These are phyloP conservation scores for Heliconius eleuchia DNA, from an alignment of 1,140 invertebrate species.

Conservation along the genomic window DNA sequence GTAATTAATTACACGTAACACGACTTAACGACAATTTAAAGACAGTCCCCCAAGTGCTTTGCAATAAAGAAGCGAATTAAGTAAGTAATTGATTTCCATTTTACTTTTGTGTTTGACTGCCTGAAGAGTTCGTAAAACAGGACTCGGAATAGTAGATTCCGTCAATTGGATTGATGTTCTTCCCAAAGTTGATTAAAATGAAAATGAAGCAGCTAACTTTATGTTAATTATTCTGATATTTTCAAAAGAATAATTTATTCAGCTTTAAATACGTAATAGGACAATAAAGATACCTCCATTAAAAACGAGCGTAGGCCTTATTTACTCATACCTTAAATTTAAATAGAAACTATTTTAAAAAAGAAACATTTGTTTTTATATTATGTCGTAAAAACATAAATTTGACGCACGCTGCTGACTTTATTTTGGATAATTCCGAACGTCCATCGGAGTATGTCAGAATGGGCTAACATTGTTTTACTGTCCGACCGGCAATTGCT, in stretches of 20 bases:
- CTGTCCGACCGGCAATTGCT: slow-evolving; percentile 53
- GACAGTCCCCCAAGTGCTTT: slow-evolving; percentile 54
- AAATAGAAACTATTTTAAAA: slow-evolving; percentile 5
- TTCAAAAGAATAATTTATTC: slow-evolving; percentile 30
- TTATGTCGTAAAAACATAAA: slow-evolving; percentile 37
- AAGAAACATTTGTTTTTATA: slow-evolving; percentile 33
- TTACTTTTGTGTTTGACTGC: slow-evolving; percentile 50
- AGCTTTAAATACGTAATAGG: slow-evolving; percentile 10
- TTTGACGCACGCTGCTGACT: slow-evolving; percentile 27
- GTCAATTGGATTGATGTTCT: slow-evolving; percentile 39
- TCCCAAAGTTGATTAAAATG: slow-evolving; percentile 37
- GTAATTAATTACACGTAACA: slow-evolving; percentile 72
- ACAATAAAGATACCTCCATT: slow-evolving; percentile 12
- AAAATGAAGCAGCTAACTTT: slow-evolving; percentile 35
- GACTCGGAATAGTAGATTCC: slow-evolving; percentile 35
- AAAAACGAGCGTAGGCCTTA: background rate
- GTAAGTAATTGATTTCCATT: slow-evolving; percentile 50
- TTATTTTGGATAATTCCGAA: slow-evolving; percentile 40
- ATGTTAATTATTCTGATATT: slow-evolving; percentile 35
- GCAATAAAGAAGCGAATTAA: slow-evolving; percentile 53
- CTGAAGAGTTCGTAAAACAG: slow-evolving; percentile 38
- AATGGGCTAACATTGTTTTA: slow-evolving; percentile 34
- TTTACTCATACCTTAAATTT: background rate
- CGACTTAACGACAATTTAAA: slow-evolving; percentile 55
- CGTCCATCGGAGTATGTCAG: slow-evolving; percentile 32